Conservation (phyloP, 2,113 vertebrate species). For the Silurus asotus region DNA sequence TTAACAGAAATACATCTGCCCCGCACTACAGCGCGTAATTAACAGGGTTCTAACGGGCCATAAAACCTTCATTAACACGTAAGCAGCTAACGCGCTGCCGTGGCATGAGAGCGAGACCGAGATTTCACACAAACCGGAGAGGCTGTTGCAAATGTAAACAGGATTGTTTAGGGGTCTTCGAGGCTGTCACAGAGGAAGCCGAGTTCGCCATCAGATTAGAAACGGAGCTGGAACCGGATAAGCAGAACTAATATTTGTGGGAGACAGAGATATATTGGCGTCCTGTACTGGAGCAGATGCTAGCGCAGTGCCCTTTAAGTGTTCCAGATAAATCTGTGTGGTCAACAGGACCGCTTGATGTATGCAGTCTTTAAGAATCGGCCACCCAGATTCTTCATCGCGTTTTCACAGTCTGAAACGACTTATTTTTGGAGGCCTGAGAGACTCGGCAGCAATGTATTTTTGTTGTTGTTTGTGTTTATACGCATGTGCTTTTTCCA, state of each 20-base stretch:
- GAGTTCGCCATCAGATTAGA: conserved; percentile 64
- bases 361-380: not conserved
- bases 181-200: conserved; percentile 61
- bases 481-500: conserved; percentile 39
- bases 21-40: conserved; percentile 65
- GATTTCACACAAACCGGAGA: conserved; percentile 65
- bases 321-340: conserved; percentile 25
- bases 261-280: conserved; percentile 66
- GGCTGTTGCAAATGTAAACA: conserved; percentile 66
- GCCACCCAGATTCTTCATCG: conserved; percentile 15
- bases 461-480: conserved; percentile 4
- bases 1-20: conserved; percentile 65
- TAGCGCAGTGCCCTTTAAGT: conserved; percentile 38
- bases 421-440: conserved; percentile 31
- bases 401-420: conserved; percentile 29
- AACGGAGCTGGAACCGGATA: conserved; percentile 57
- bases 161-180: conserved; percentile 57
- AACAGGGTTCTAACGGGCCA: conserved; percentile 63
- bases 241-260: conserved; percentile 73
- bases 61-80: conserved; percentile 72
- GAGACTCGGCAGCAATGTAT: conserved; percentile 29
- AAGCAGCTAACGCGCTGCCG: conserved; percentile 52
- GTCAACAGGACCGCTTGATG: conserved; percentile 30
- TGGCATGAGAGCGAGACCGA: conserved; percentile 56
- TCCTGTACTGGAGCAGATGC: conserved; percentile 63